Percentiles rank a stretch among this genome's conserved stretches.
Conservation (phyloP, 2,888 invertebrate species). For the Dasypogon diadema region DNA sequence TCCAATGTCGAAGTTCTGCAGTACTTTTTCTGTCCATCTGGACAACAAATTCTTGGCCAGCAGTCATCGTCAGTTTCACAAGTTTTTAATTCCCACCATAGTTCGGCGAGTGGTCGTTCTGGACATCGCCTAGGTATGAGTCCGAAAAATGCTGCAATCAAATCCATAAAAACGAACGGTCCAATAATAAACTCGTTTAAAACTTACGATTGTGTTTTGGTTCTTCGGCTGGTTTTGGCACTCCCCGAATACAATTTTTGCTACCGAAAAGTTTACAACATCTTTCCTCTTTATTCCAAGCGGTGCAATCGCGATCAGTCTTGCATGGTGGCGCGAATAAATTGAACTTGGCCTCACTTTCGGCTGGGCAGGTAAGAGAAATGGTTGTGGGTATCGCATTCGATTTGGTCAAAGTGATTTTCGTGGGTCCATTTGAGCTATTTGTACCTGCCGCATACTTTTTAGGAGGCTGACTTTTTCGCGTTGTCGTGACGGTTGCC, state of each 20-base stretch:
- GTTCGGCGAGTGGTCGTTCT: conserved; percentile 76
- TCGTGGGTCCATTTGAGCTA: conserved; percentile 68
- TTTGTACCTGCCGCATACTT: conserved; percentile 66
- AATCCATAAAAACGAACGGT: no score
- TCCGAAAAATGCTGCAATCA: conserved; percentile 79
- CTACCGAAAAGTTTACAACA: conserved; percentile 68
- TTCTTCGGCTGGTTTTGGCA: conserved; percentile 71
- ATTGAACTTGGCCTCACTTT: conserved; percentile 68
- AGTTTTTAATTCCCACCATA: conserved; percentile 77
- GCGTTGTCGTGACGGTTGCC: conserved; percentile 52
- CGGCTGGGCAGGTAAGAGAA: conserved; percentile 67
- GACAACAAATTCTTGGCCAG: conserved; percentile 82
- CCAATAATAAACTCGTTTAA: no score
- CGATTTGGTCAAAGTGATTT: conserved; percentile 68
- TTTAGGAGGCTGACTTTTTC: conserved; percentile 61
- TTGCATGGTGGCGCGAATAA: conserved; percentile 67
- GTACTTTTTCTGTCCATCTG: conserved; percentile 76
- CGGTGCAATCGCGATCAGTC: conserved; percentile 64
- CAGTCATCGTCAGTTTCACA: conserved; percentile 79
- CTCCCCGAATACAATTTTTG: conserved; percentile 73
- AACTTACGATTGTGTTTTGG: conserved; percentile 63
- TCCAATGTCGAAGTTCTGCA: conserved; percentile 79
- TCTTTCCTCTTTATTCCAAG: conserved; percentile 65
- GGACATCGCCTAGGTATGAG: conserved; percentile 80
- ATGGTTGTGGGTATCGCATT: conserved; percentile 66